Percentiles rank a stretch among this genome's conserved stretches.
These are phyloP conservation scores for Hydrotaea cyrtoneurina DNA, from an alignment of 2,888 invertebrate species.

Conservation along the genomic window DNA sequence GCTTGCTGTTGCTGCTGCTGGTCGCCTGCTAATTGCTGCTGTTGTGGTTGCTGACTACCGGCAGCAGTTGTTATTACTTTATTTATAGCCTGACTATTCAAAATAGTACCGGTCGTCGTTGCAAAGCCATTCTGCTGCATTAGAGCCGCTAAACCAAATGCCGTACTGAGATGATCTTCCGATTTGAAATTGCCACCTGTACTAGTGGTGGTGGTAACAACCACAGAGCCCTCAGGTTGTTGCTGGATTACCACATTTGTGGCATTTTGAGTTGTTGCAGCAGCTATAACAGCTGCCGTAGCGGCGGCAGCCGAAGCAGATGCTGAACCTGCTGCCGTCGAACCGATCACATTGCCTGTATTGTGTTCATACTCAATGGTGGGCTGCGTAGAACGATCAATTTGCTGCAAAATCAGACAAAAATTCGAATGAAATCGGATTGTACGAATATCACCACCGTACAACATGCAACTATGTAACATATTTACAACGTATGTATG, in stretches of 20 bases:
- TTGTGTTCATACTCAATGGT: conserved; percentile 81
- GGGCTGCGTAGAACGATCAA: conserved; percentile 80
- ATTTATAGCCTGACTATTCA: conserved; percentile 79
- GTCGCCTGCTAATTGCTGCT: conserved; percentile 72
- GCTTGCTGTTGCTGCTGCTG: conserved; percentile 68
- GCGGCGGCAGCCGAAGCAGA: conserved; percentile 68
- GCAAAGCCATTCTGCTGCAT: conserved; percentile 84
- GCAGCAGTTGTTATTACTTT: conserved; percentile 72
- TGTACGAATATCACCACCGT: conserved; percentile 1
- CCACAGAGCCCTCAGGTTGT: conserved; percentile 73
- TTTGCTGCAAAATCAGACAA: conserved; percentile 72
- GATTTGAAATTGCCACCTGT: conserved; percentile 82
- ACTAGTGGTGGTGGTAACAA: conserved; percentile 74
- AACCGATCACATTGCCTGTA: conserved; percentile 67
- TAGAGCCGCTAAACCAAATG: conserved; percentile 88
- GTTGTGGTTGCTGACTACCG: conserved; percentile 64
- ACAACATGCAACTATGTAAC: neutral
- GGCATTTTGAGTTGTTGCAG: conserved; percentile 69
- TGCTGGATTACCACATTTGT: conserved; percentile 73
- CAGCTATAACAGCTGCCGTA: conserved; percentile 72
- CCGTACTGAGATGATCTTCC: conserved; percentile 87
- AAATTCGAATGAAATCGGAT: conserved; percentile 30
- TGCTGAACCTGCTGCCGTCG: conserved; percentile 71
- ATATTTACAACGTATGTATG: neutral
- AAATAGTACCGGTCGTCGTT: conserved; percentile 84